Conservation (phyloP, 2,113 vertebrate genomes). For the Petrocephalus microphthalmus region DNA sequence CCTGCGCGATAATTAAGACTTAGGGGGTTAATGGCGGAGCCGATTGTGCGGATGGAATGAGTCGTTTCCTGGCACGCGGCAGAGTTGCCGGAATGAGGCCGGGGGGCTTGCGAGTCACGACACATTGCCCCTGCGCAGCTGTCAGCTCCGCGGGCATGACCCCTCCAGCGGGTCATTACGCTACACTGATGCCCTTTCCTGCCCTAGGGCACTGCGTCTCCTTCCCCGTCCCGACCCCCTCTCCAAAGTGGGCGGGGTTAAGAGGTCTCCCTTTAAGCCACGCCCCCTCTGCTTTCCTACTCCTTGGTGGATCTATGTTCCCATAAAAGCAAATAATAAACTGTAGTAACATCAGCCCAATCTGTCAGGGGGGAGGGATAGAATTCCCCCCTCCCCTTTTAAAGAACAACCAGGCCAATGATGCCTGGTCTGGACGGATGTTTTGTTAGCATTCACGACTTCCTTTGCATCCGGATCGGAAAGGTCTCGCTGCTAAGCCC, state of each 20-base stretch:
- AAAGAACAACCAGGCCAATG: background rate
- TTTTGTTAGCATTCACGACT: constrained; percentile 19
- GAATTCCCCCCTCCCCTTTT: background rate
- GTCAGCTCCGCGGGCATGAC: background rate
- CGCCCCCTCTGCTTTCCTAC: background rate
- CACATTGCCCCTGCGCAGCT: constrained; percentile 51
- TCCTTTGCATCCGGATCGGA: background rate
- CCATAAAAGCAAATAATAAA: background rate
- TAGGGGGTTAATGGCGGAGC: constrained; percentile 51
- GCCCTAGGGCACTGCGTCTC: background rate
- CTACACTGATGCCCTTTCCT: background rate
- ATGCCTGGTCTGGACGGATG: constrained; percentile 39
- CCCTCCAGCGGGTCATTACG: background rate
- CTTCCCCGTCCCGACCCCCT: background rate
- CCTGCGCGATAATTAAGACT: constrained; percentile 22
- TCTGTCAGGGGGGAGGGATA: background rate
- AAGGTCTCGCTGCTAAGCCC: constrained; percentile 40
- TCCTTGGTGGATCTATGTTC: background rate
- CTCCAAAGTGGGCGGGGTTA: background rate
- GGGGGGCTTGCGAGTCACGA: constrained; percentile 58
- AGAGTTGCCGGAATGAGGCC: constrained; percentile 49
- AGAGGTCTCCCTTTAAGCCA: background rate
- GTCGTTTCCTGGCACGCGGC: constrained; percentile 54
- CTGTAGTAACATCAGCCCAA: background rate
- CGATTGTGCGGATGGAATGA: constrained; percentile 56